phyloP scores from a whole-genome alignment of 2,113 vertebrate species.

The Callithrix jacchus region DNA sequence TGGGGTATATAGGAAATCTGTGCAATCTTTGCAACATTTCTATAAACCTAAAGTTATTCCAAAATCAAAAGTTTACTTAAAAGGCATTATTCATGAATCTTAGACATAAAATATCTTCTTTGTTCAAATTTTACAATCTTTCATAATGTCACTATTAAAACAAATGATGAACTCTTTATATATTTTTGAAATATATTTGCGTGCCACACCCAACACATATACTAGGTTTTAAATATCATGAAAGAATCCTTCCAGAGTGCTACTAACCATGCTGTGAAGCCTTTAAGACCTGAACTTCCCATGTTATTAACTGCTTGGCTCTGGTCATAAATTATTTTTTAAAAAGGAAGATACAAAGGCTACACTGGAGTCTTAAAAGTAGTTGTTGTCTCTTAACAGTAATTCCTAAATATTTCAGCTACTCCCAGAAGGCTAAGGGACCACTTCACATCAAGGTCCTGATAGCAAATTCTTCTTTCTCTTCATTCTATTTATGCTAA shows the following conservation, averaged over 20 bases:
- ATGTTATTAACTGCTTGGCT: background rate
- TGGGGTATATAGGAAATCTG: background rate
- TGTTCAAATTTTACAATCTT: background rate
- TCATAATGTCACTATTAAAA: background rate
- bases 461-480: background rate
- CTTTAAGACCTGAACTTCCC: background rate
- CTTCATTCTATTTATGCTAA: background rate
- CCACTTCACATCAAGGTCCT: background rate
- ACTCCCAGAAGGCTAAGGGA: background rate
- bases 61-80: conserved; percentile 20
- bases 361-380: background rate
- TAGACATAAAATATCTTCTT: background rate
- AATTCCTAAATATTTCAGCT: background rate
- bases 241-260: background rate
- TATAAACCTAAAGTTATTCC: background rate
- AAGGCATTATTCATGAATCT: background rate
- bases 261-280: background rate
- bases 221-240: background rate
- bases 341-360: background rate
- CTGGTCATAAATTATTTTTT: background rate
- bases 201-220: background rate
- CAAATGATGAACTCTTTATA: background rate
- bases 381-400: background rate
- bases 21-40: background rate
- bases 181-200: background rate